A percentile compares a stretch with the other conserved stretches of the same genome.
Conservation (phyloP, 2,113 vertebrate genomes). For the Xerus inauris region DNA sequence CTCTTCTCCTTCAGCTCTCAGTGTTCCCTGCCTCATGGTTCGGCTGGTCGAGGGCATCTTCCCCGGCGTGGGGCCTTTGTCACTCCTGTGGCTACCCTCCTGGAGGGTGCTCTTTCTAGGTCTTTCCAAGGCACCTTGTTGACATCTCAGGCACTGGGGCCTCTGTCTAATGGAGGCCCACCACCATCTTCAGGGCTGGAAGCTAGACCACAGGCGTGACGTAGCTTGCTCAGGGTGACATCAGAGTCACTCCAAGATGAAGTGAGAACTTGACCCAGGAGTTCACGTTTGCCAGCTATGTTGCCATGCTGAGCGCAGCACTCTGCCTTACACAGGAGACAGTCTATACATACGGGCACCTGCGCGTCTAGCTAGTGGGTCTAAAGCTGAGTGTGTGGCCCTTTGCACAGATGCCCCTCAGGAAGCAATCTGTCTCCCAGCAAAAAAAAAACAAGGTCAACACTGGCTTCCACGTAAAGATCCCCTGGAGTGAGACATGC, state of each 20-base stretch:
- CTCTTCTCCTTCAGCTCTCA: rapidly evolving
- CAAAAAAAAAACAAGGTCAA: not conserved
- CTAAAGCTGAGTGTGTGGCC: not conserved
- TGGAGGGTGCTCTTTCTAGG: not conserved
- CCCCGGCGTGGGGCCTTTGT: not conserved
- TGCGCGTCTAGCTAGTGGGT: not conserved
- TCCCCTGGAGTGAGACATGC: not conserved
- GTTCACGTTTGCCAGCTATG: rapidly evolving
- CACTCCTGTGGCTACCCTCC: rapidly evolving
- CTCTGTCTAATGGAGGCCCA: not conserved
- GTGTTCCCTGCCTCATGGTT: rapidly evolving
- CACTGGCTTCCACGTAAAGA: not conserved
- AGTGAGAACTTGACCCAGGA: not conserved
- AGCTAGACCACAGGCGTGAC: not conserved
- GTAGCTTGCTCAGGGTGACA: rapidly evolving
- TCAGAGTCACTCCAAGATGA: not conserved
- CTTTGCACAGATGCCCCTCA: not conserved
- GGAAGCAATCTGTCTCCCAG: not conserved
- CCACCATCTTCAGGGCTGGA: rapidly evolving
- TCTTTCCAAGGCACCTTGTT: not conserved
- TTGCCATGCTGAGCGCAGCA: not conserved
- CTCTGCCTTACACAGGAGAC: not conserved
- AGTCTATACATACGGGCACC: rapidly evolving
- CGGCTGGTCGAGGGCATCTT: rapidly evolving
- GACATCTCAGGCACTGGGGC: not conserved